Evolutionary conservation across 2,888 invertebrate species (phyloP).

Genomic region (Habroteleia sp.): DNA sequence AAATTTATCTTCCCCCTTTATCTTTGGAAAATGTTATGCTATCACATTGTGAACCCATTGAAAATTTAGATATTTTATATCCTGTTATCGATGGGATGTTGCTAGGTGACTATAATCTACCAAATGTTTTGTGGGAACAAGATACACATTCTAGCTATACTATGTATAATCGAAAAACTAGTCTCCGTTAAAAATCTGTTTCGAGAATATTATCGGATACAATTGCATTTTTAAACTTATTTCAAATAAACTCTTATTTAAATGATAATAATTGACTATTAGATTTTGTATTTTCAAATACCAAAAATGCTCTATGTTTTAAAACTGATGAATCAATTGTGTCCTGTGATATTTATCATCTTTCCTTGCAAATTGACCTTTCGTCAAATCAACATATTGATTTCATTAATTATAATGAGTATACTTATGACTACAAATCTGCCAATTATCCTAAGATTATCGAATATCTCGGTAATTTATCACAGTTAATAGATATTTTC

Average conservation of each 20-base stretch:
- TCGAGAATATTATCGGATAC: constrained; percentile 2
- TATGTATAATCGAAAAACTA: neutral
- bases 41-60: constrained; percentile 6
- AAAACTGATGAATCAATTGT: neutral
- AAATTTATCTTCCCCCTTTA: constrained; percentile 7
- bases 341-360: neutral
- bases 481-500: neutral
- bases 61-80: neutral
- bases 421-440: neutral
- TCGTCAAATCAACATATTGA: neutral
- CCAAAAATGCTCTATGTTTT: neutral
- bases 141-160: neutral
- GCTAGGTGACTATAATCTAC: constrained; percentile 29
- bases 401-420: neutral
- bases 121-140: constrained; percentile 3
- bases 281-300: neutral
- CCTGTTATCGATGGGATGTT: constrained; percentile 9
- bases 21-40: neutral
- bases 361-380: neutral
- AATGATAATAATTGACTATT: neutral
- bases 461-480: neutral
- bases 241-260: constrained; percentile 9
- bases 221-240: constrained; percentile 10
- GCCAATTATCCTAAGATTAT: neutral
- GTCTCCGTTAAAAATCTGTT: neutral